phyloP scores from a whole-genome alignment of 2,797 vertebrate species.

The Diplodus sargus region DNA sequence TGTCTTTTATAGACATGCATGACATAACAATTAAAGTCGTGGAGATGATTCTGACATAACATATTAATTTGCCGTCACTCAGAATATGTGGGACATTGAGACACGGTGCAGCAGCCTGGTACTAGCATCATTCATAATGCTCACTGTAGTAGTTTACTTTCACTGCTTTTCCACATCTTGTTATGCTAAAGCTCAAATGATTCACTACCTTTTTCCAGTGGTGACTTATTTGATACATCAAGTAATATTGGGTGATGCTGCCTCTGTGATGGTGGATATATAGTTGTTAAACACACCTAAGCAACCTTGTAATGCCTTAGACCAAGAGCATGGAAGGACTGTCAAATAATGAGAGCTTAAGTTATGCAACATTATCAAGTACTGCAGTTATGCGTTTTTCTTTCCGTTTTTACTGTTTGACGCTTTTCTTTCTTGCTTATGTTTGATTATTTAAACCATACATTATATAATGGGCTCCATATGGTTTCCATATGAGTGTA shows the following conservation, averaged over 20 bases:
- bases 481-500: not conserved
- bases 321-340: not conserved
- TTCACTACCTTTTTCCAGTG: not conserved
- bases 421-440: not conserved
- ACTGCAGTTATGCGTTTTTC: not conserved
- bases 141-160: not conserved
- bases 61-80: slow-evolving; percentile 13
- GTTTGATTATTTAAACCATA: not conserved
- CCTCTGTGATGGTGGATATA: not conserved
- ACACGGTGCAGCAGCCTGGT: not conserved
- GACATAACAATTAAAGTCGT: slow-evolving; percentile 6
- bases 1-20: not conserved
- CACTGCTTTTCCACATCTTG: not conserved
- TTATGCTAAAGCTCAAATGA: not conserved
- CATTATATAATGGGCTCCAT: not conserved
- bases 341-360: not conserved
- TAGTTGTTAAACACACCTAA: not conserved
- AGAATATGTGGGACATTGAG: not conserved
- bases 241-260: not conserved
- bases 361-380: not conserved
- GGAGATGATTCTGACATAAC: not conserved
- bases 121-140: not conserved
- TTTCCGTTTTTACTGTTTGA: not conserved
- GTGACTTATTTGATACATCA: not conserved
- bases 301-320: not conserved